Evolutionary conservation across 37 sponge, comb jelly and placozoan species (phyloP), one percentile per base, ranked within the genome.

Genomic region (Hormiphora californensis): DNA sequence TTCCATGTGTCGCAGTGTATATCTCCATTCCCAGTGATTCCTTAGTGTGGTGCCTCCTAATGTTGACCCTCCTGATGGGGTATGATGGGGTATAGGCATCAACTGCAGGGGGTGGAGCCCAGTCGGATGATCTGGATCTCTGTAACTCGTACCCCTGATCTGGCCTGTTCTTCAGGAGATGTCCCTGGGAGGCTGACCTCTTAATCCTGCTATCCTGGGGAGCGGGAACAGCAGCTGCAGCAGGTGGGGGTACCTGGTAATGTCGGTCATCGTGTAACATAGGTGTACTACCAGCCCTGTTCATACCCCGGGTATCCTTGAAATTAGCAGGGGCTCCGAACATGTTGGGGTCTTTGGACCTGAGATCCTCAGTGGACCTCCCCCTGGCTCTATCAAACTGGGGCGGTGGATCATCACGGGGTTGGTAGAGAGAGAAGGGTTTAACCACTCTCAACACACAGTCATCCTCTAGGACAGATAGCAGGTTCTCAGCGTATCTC

Each of bases 271-370:
- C 81, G 2, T 19, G 36, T 21, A 73, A 46, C 1, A 36, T n/a
- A n/a, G 81, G 81, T 21, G 81, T 73, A 33, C 46, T 43, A 22
- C 81, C 81, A 17, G 81, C 81, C 44, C 81, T 39, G 46, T 73
- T 73, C 81, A 73, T 73, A n/a, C 81, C 81, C 17, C 81, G 43
- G 2, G 81, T 73, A 40, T 73, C 81, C 44, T 73, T 73, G 46
- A 40, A 40, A 46, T 39, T 40, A 34, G 68, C 68, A 40, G 81
- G 81, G 2, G 81, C 46, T n/a, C 81, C 81, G 44, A 39, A 27
- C 44, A 73, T n/a, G 23, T 57, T 30, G 30, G n/a, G 61, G 25
- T 73, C 35, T 28, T 43, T 43, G 27, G 81, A 73, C 38, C 81
- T 73, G 36, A 73, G 81, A 19, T 73, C 81, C 81, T 73, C 81